Evolutionary conservation across 2,888 invertebrate species (phyloP), one percentile per base, ranked within the genome.

Genomic region (Morpho achilles): DNA sequence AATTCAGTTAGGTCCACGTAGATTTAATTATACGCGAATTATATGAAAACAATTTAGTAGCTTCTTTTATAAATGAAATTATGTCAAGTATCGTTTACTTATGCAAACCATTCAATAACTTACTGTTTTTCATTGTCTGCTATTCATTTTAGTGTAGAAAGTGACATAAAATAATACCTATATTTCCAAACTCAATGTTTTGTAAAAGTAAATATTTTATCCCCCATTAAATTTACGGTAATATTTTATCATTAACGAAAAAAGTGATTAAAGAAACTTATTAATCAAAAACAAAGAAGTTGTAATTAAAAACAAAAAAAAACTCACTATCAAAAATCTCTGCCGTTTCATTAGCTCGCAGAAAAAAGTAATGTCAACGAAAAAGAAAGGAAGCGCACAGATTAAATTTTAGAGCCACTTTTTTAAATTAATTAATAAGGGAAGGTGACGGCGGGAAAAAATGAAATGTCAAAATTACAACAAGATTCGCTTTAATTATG

Each of bases 391-490:
- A 69, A 81, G 74, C 79, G 82, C 80, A 77, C 70, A 86, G 84
- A 88, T 88, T 88, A 88, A 88, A 87, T 84, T 86, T 84, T 85
- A 84, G 82, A 77, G 81, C 81, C 75, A 80, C 80, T 84, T 83
- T 78, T 82, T 82, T 78, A 82, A 87, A 86, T 87, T 88, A 88
- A 88, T 88, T 87, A 88, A 85, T 79, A 75, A 78, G 72, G 82
- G 82, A 71, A 83, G 82, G 82, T 80, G 82, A 79, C 77, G 76
- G 70, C 71, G 77, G 75, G 75, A 86, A 87, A 87, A 88, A 88
- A 87, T 87, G 85, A 87, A 88, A 88, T 78, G 87, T 88, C 86
- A 85, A 87, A 88, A 88, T 89, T 89, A 89, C 88, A 88, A 87
- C 87, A 86, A 87, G 85, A 88, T 88, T 87, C 79, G 77, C 80